These are phyloP conservation scores for Haliclona indistincta DNA, from an alignment of 37 sponge, comb jelly and placozoan species.

Conservation along the genomic window DNA sequence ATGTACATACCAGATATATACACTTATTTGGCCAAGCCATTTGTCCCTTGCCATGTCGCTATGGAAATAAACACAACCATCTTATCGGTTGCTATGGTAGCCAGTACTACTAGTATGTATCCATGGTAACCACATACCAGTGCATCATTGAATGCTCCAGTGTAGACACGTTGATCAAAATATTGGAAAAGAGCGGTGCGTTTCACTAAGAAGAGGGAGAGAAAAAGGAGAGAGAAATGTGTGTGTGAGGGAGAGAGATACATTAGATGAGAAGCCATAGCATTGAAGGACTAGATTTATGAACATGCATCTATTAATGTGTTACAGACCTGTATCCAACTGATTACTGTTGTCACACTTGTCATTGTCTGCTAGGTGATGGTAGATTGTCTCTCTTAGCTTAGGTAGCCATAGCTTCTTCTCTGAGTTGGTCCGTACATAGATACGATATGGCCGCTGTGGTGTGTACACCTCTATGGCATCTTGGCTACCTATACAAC, in stretches of 20 bases:
- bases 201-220: slow-evolving; percentile 1
- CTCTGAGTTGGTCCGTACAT: slow-evolving; percentile 73
- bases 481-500: slow-evolving; percentile 65
- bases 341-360: slow-evolving; percentile 5
- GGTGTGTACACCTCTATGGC: slow-evolving; percentile 93
- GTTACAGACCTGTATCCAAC: background rate
- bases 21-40: slow-evolving; percentile 78
- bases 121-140: slow-evolving; percentile 19
- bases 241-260: too few relatives aligned
- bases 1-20: background rate
- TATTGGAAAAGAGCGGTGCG: slow-evolving; percentile 64
- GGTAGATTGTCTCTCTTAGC: slow-evolving; percentile 71
- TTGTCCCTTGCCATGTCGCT: slow-evolving; percentile 87
- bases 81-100: too few relatives aligned
- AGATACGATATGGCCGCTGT: slow-evolving; percentile 87
- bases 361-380: slow-evolving; percentile 23
- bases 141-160: slow-evolving; percentile 64
- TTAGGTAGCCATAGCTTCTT: slow-evolving; percentile 89
- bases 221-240: background rate
- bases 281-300: too few relatives aligned
- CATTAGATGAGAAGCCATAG: too few relatives aligned
- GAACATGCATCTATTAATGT: too few relatives aligned
- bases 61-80: slow-evolving; percentile 2
- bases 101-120: background rate
- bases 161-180: slow-evolving; percentile 56